These are phyloP conservation scores for Anser cygnoides DNA, from an alignment of 2,113 vertebrate genomes.

Conservation along the genomic window DNA sequence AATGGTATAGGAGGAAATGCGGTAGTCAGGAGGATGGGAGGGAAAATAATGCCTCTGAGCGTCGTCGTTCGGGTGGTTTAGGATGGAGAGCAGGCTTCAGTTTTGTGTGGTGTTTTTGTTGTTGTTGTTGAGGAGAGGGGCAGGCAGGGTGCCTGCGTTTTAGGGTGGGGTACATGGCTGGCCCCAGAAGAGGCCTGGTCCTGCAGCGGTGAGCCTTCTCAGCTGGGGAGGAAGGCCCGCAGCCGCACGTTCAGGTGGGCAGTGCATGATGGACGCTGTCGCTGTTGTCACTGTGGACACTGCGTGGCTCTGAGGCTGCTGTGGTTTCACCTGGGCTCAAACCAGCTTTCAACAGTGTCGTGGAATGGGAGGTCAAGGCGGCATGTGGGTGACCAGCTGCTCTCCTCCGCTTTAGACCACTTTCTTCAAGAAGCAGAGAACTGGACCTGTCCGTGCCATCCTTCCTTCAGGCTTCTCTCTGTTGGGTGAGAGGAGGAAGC, in stretches of 20 bases:
- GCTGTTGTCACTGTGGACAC: neutral
- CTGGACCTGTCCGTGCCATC: neutral
- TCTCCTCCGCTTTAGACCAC: neutral
- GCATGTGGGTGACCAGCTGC: neutral
- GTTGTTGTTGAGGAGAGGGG: neutral
- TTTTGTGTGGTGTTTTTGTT: neutral
- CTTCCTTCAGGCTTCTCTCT: neutral
- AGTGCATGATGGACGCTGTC: too few relatives aligned
- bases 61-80: fast-evolving
- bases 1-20: neutral
- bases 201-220: neutral
- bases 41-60: neutral
- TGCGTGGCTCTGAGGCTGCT: neutral
- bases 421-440: neutral
- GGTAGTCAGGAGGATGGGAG: neutral
- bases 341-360: neutral
- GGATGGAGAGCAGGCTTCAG: neutral
- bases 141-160: neutral
- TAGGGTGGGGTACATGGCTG: neutral
- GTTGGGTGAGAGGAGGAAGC: neutral
- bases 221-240: neutral
- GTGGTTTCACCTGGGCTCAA: neutral
- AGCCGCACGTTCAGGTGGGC: neutral
- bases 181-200: neutral
- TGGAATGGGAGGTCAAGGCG: neutral